phyloP scores from a whole-genome alignment of 2,888 invertebrate species.

The Lutraria lutraria region DNA sequence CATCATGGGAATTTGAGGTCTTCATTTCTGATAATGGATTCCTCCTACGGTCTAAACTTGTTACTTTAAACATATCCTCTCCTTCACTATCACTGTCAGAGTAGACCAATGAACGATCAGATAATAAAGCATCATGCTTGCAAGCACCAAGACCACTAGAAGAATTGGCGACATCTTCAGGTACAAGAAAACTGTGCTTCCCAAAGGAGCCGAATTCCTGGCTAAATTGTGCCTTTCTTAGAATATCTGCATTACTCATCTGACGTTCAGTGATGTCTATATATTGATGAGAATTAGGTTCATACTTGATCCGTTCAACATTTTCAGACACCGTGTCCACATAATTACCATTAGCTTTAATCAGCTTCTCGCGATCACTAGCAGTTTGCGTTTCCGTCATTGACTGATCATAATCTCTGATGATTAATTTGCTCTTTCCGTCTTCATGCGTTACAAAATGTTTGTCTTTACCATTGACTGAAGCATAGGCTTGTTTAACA shows the following conservation, averaged over 20 bases:
- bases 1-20: slow-evolving; percentile 37
- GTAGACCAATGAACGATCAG: slow-evolving; percentile 39
- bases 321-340: slow-evolving; percentile 16
- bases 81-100: slow-evolving; percentile 55
- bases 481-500: background rate
- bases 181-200: background rate
- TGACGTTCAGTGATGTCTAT: background rate
- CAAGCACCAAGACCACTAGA: background rate
- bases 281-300: background rate
- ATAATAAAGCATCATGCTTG: slow-evolving; percentile 21
- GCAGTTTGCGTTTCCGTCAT: background rate
- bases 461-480: slow-evolving; percentile 1
- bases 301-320: background rate
- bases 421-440: background rate
- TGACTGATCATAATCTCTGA: slow-evolving; percentile 10
- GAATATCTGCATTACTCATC: background rate
- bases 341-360: slow-evolving; percentile 24
- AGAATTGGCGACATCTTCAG: background rate
- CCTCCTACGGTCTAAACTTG: slow-evolving; percentile 25
- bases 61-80: slow-evolving; percentile 29
- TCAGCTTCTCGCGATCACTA: slow-evolving; percentile 34
- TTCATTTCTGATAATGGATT: slow-evolving; percentile 14
- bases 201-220: slow-evolving; percentile 18
- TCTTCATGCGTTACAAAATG: background rate
- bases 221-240: background rate